Percentiles rank a stretch among this genome's conserved stretches.
Evolutionary conservation across 2,797 vertebrate genomes (phyloP).

Genomic region (Garrulus glandarius): DNA sequence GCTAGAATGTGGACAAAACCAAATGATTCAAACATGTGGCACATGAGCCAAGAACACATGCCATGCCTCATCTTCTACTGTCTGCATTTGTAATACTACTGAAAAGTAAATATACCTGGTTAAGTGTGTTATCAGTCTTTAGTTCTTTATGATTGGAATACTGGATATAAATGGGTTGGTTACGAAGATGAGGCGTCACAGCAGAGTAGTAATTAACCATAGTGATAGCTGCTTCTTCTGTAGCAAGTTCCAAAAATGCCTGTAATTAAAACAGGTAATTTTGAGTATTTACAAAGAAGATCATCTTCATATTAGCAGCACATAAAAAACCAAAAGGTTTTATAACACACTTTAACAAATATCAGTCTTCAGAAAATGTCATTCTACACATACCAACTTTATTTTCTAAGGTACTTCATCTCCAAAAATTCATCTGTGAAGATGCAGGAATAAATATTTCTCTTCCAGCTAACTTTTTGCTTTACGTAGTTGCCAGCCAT

Average conservation of each 20-base stretch:
- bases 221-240: slow-evolving; percentile 93
- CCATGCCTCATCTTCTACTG: not conserved
- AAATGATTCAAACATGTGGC: not conserved
- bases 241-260: slow-evolving; percentile 96
- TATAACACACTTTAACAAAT: not conserved
- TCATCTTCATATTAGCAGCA: not conserved
- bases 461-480: not conserved
- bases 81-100: not conserved
- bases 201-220: slow-evolving; percentile 97
- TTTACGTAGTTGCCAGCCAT: not conserved
- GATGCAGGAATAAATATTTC: not conserved
- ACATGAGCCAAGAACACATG: not conserved
- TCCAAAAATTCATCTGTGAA: not conserved
- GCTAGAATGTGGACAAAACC: not conserved
- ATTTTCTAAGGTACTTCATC: not conserved
- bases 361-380: not conserved
- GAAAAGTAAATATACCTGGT: slow-evolving; percentile 81
- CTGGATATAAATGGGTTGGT: slow-evolving; percentile 93
- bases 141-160: slow-evolving; percentile 98
- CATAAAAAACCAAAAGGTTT: not conserved
- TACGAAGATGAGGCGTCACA: slow-evolving; percentile 92
- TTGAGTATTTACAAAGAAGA: not conserved
- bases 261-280: slow-evolving; percentile 49
- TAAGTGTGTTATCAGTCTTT: slow-evolving; percentile 92
- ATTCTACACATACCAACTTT: not conserved